phyloP scores from a whole-genome alignment of 2,888 invertebrate genomes.

The Portevinia maculata region DNA sequence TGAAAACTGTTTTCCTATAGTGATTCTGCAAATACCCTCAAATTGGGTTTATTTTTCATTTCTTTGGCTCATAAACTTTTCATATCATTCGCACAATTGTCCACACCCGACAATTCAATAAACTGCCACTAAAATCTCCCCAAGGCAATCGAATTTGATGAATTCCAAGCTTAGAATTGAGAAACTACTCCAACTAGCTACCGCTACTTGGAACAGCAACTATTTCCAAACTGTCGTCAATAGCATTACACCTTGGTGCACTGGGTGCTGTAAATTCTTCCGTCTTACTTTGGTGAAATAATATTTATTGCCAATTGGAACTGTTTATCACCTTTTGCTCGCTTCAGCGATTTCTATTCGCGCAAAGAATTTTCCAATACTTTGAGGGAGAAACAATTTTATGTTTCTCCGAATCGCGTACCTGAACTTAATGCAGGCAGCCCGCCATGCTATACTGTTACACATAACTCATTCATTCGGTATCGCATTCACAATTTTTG shows the following conservation, averaged over 20 bases:
- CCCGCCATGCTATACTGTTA: slow-evolving; percentile 9
- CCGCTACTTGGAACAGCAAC: neutral
- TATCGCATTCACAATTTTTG: slow-evolving; percentile 37
- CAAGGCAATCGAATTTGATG: slow-evolving; percentile 66
- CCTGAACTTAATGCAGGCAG: slow-evolving; percentile 6
- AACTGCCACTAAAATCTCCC: slow-evolving; percentile 23
- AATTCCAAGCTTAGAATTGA: slow-evolving; percentile 57
- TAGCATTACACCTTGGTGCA: slow-evolving; percentile 48
- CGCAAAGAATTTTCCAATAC: slow-evolving; percentile 47
- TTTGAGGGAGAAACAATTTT: slow-evolving; percentile 23
- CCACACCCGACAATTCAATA: slow-evolving; percentile 61
- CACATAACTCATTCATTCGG: slow-evolving; percentile 63
- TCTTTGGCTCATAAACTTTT: slow-evolving; percentile 66
- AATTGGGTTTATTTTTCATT: slow-evolving; percentile 71
- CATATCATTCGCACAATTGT: slow-evolving; percentile 63
- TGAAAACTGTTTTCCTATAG: slow-evolving; percentile 9
- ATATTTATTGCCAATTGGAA: slow-evolving; percentile 74
- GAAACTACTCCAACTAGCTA: slow-evolving; percentile 23
- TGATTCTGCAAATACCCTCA: slow-evolving; percentile 56
- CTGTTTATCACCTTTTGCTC: slow-evolving; percentile 73
- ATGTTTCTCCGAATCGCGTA: slow-evolving; percentile 50
- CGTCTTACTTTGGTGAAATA: slow-evolving; percentile 57
- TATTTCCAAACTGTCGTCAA: slow-evolving; percentile 46
- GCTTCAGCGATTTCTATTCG: slow-evolving; percentile 57
- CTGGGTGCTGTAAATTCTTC: slow-evolving; percentile 56